Evolutionary conservation across 2,797 vertebrate species (phyloP), one percentile per base, ranked within the genome.

Genomic region (Valencia hispanica): DNA sequence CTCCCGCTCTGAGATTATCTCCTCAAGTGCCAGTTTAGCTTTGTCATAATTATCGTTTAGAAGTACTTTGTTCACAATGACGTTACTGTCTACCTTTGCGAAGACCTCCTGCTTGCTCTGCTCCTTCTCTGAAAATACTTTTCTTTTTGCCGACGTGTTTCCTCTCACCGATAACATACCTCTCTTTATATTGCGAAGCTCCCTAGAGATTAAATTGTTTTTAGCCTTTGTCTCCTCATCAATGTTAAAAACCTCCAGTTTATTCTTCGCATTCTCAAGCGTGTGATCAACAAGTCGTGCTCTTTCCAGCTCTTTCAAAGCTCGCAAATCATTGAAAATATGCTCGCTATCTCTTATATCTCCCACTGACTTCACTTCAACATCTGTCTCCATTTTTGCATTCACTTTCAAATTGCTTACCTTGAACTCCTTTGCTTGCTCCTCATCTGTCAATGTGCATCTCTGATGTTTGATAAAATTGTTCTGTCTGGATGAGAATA

Each of bases 381-480:
- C 79, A 59, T 87, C 80, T 18, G 8, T 70, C 36, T 79, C 75
- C 1, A 1, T 63, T 61, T 57, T 68, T 20, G 17, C 48, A 5
- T 83, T 84, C 15, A 83, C 86, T 2, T 92, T 86, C 53, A 8
- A 18, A 68, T 84, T 70, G 12, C 79, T 68, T 74, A 88, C 88
- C 2, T 80, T 84, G 47, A 32, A 45, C 47, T 89, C 43, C 6
- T 78, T 82, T 57, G 73, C 69, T 1, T 81, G 82, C 17, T 91
- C 84, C 12, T 93, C 80, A 3, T 91, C 87, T 2, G 10, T 77
- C 73, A 68, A 83, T 5, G 88, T 79, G 32, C 78, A 89, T 81
- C 95, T 90, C 78, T 95, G 94, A 88, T 85, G 87, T 89, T 96
- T 96, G 43, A 96, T 96, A 34, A 94, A 96, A 79, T 93, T 95